Base-by-base conservation (phyloP, 2,797 vertebrate species). In the Arremon aurantiirostris region DNA sequence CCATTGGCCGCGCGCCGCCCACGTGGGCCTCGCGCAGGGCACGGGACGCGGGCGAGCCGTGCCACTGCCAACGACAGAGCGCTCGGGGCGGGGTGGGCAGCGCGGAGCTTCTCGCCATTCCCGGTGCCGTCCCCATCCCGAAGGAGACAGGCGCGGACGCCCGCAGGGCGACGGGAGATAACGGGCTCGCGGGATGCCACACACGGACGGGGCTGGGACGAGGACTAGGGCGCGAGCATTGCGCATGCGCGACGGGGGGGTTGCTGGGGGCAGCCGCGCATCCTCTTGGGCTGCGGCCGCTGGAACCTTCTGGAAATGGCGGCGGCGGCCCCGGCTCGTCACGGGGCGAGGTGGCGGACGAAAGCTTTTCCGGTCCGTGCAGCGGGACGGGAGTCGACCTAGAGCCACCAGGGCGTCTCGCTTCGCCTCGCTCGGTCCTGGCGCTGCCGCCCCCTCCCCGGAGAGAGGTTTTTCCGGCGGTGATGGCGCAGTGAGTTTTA, bases 241-340 rank as follows among this genome's bases (percentile, higher is more conserved):
- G 93, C 80, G 92, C 97, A 73, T 8, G 90, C 95, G 93, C 68
- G 16, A 1, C 35, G 26, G 26, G 17, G 64, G 47, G 20, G 56
- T 3, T 55, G 35, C 57, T 4, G 35, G 27, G 27, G 37, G 27
- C 28, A 22, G 35, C 44, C 5, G 37, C 37, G 15, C 35, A 35
- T 69, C 46, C 34, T 34, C 14, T 46, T 68, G 66, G 42, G 82
- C 66, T 26, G 66, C 79, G 46, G 94, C 70, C 46, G 23, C 87
- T 97, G 88, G 97, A 97, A 97, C 90, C 44, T 97, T 98, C 96
- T 97, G 97, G 97, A 97, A 98, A 97, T 80, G 94, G 94, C 81
- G 86, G 96, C 68, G 50, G 50, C 8, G 18, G 56, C 17, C 6
- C 6, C 13, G 20, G 44, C 44, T 20, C n/a, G 52, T 30, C 39